Evolutionary conservation across 1,140 invertebrate genomes (phyloP), one percentile per base, ranked within the genome.

Genomic region (Platorchestia sp.): DNA sequence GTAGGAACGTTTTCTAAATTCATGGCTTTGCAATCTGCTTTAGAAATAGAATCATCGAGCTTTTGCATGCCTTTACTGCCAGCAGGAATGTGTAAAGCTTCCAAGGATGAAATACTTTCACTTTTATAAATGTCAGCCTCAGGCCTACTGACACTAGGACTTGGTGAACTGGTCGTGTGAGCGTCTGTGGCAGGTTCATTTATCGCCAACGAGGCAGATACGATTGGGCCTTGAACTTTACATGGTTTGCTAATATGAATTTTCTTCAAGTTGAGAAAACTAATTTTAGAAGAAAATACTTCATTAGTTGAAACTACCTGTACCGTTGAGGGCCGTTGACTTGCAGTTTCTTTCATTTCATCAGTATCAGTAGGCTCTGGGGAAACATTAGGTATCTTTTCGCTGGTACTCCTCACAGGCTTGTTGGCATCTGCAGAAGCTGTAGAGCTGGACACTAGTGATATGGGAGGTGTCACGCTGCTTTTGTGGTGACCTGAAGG

Each of bases 261-360:
- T 47, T 93, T 93, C 10, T 47, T 93, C 59, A 75, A 36, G 91
- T n/a, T 93, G 3, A 45, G 41, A 41, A n/a, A 6, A 40, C 0
- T 44, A n/a, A 0, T 22, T 47, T 45, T 93, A 0, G 91, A 45
- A 47, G 0, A 40, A 93, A 93, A 47, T n/a, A 36, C 91, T 93
- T 93, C 91, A 45, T 45, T 93, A 47, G 91, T 44, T 14, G 91
- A 93, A 44, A 93, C 91, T 0, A 93, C 91, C 7, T 44, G 91
- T 44, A 93, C 43, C 10, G 43, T 93, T 6, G 91, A 45, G 19
- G 43, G 3, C 3, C 36, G 87, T 5, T 5, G n/a, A 43, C 87
- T 41, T 10, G 36, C 36, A 36, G 86, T n/a, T 41, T 44, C 87
- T 42, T 44, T 41, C n/a, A 44, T 36, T 27, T 42, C 87, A 89